Percentiles rank a stretch among this genome's conserved stretches.
phyloP scores from a whole-genome alignment of 2,888 invertebrate species.

The Nymphalis polychloros region DNA sequence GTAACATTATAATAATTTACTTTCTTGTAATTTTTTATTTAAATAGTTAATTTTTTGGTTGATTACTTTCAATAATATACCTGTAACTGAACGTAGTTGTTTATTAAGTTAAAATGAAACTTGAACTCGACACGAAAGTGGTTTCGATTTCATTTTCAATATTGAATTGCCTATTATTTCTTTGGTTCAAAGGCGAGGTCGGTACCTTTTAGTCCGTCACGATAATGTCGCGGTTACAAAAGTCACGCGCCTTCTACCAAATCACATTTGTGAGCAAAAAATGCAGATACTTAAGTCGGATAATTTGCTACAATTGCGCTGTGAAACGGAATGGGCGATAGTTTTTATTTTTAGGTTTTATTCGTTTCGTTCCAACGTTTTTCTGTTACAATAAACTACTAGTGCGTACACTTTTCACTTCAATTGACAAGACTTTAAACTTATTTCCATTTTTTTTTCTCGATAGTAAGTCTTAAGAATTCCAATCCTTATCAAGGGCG shows the following conservation, averaged over 20 bases:
- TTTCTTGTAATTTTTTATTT: too few species aligned
- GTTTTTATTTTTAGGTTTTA: background rate
- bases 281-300: conserved; percentile 46
- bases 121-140: conserved; percentile 14
- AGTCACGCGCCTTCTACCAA: conserved; percentile 68
- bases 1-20: too few species aligned
- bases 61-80: background rate
- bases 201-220: conserved; percentile 70
- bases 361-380: background rate
- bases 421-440: background rate
- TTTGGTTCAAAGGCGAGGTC: conserved; percentile 60
- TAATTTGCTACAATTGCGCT: conserved; percentile 53
- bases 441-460: background rate
- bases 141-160: conserved; percentile 42
- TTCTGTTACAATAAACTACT: background rate
- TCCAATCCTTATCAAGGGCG: too few species aligned
- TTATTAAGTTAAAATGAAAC: conserved; percentile 11
- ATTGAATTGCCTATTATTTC: conserved; percentile 35
- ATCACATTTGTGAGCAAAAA: conserved; percentile 64
- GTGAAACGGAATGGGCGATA: conserved; percentile 10
- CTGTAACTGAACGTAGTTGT: background rate
- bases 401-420: conserved; percentile 4
- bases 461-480: too few species aligned
- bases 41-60: background rate
- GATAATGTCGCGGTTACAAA: conserved; percentile 73